Evolutionary conservation across 2,113 vertebrate species (phyloP).

Genomic region (Myotis davidii): DNA sequence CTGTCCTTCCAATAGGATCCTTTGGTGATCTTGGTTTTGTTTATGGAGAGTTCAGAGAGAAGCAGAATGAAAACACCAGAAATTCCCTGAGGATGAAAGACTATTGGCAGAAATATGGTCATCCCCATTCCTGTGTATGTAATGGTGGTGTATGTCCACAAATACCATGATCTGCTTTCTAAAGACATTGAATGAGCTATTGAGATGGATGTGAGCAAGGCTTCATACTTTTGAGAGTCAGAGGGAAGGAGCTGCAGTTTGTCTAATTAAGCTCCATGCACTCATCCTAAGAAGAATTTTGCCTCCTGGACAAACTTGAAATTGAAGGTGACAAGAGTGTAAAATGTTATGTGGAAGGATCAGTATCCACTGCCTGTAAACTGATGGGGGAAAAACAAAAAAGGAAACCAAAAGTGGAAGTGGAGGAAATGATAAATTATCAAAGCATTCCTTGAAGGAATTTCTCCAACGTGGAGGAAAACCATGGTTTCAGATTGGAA

Average conservation of each 20-base stretch:
- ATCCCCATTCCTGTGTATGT: neutral
- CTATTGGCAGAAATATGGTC: fast-evolving
- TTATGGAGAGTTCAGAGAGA: neutral
- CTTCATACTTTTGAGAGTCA: neutral
- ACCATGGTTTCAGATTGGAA: neutral
- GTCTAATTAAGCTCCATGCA: neutral
- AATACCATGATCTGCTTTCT: neutral
- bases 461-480: neutral
- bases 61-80: neutral
- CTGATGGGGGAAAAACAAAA: neutral
- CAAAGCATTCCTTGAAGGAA: neutral
- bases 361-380: neutral
- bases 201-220: neutral
- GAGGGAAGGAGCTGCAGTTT: neutral
- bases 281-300: neutral
- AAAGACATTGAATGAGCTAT: neutral
- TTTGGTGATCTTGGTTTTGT: neutral
- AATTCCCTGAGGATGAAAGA: neutral
- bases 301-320: neutral
- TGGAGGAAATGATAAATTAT: neutral
- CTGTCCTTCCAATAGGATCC: neutral
- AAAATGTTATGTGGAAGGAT: neutral
- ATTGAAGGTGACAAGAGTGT: neutral
- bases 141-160: neutral
- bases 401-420: too few relatives aligned